Evolutionary conservation across 1,140 invertebrate genomes (phyloP).

Genomic region (Tetramorium simillimum): DNA sequence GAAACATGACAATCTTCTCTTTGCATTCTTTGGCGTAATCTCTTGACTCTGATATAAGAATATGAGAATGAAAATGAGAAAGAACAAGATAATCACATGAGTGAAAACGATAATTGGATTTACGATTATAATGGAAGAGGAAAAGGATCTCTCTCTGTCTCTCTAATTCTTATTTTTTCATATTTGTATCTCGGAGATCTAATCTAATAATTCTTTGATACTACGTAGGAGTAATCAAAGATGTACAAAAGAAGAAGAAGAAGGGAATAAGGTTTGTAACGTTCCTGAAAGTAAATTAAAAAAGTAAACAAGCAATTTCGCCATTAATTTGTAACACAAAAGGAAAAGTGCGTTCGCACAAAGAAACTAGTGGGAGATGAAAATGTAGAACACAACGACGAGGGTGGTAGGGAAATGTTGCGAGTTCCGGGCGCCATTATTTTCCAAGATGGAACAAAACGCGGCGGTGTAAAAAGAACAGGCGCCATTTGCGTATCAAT

Average conservation of each 20-base stretch:
- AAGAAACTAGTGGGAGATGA: constrained; percentile 15
- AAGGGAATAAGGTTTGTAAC: background rate
- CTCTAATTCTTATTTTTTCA: background rate
- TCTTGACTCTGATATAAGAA: background rate
- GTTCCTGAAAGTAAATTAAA: constrained; percentile 14
- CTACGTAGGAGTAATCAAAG: background rate
- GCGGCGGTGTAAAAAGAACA: constrained; percentile 21
- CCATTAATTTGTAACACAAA: constrained; percentile 14
- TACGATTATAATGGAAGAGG: background rate
- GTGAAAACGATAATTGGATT: background rate
- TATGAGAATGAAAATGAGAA: background rate
- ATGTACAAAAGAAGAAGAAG: background rate
- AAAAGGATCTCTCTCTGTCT: background rate
- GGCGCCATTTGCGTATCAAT: constrained; percentile 41
- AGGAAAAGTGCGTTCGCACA: background rate
- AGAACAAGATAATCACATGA: background rate
- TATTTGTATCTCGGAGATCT: background rate
- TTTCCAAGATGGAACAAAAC: constrained; percentile 42
- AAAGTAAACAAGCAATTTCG: constrained; percentile 4
- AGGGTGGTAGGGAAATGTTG: constrained; percentile 6
- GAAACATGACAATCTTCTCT: background rate
- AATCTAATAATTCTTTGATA: background rate
- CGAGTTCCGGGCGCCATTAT: constrained; percentile 36
- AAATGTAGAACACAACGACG: constrained; percentile 20
- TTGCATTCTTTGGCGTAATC: background rate